Conservation (phyloP, 2,888 invertebrate genomes). For the Meganola albula region DNA sequence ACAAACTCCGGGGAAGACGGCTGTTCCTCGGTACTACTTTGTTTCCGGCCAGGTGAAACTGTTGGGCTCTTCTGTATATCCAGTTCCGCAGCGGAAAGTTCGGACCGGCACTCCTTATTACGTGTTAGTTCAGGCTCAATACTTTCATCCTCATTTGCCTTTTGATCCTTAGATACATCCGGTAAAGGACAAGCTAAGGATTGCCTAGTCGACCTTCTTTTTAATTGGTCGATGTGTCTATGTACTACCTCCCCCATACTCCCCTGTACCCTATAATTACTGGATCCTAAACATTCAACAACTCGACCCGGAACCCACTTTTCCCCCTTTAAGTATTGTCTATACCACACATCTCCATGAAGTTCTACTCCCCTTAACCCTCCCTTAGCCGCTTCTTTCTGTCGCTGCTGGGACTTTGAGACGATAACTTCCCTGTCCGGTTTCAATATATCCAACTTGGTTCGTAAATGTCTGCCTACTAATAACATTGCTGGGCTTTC, state of each 20-base stretch:
- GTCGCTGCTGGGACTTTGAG: not conserved
- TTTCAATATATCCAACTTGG: slow-evolving; percentile 5
- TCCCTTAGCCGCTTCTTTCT: not conserved
- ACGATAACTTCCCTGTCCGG: slow-evolving; percentile 3
- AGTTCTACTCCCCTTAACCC: not conserved
- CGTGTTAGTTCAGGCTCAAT: too few species aligned
- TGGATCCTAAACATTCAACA: not conserved
- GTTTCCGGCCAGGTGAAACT: too few species aligned
- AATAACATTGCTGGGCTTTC: slow-evolving; percentile 9
- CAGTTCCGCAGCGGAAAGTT: too few species aligned
- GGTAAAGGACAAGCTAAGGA: too few species aligned
- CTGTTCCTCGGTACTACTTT: too few species aligned
- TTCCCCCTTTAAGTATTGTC: slow-evolving; percentile 1
- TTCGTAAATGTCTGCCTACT: slow-evolving; percentile 7
- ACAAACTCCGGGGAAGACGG: too few species aligned
- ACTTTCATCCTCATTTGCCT: too few species aligned
- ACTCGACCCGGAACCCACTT: slow-evolving; percentile 4
- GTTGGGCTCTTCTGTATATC: too few species aligned
- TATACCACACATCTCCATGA: slow-evolving; percentile 1
- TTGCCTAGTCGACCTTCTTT: too few species aligned
- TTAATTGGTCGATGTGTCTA: too few species aligned
- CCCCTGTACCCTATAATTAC: slow-evolving; percentile 1
- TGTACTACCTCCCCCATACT: too few species aligned
- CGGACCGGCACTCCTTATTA: too few species aligned
- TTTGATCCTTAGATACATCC: not conserved